A percentile compares a stretch with the other conserved stretches of the same genome.
These are phyloP conservation scores for Fregetta grallaria DNA, from an alignment of 2,113 vertebrate genomes.

Conservation along the genomic window DNA sequence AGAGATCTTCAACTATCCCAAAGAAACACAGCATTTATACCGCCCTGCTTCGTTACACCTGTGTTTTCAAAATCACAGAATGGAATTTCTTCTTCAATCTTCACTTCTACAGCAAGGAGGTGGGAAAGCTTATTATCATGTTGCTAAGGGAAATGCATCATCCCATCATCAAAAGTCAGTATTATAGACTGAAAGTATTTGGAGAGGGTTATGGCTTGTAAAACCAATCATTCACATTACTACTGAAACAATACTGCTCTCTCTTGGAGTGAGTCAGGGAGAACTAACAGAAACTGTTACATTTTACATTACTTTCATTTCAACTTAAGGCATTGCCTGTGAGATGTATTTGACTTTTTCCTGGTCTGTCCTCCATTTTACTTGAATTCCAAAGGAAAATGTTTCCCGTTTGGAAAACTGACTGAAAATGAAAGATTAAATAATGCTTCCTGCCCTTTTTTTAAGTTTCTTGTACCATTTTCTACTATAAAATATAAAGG, in stretches of 20 bases:
- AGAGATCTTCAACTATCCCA: background rate
- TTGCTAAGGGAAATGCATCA: conserved; percentile 44
- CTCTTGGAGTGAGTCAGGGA: background rate
- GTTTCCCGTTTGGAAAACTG: background rate
- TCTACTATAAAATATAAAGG: background rate
- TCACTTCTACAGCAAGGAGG: background rate
- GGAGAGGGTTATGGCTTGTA: conserved; percentile 35
- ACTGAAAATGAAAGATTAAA: background rate
- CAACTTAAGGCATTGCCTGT: background rate
- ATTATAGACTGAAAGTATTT: conserved; percentile 38
- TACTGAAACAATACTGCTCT: conserved; percentile 34
- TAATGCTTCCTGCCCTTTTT: background rate
- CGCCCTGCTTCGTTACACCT: background rate
- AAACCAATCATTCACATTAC: conserved; percentile 22
- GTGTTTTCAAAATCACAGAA: background rate
- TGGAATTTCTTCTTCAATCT: conserved; percentile 21
- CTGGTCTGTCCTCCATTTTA: background rate
- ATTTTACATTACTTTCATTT: conserved; percentile 29
- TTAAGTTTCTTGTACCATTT: background rate
- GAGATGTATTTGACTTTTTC: background rate
- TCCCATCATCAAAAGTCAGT: conserved; percentile 45
- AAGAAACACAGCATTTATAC: background rate
- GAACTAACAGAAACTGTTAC: conserved; percentile 8
- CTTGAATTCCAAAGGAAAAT: conserved; percentile 5
- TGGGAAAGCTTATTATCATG: conserved; percentile 45